A percentile compares a stretch with the other conserved stretches of the same genome.
phyloP scores from a whole-genome alignment of 2,888 invertebrate genomes.

The Nezara viridula region DNA sequence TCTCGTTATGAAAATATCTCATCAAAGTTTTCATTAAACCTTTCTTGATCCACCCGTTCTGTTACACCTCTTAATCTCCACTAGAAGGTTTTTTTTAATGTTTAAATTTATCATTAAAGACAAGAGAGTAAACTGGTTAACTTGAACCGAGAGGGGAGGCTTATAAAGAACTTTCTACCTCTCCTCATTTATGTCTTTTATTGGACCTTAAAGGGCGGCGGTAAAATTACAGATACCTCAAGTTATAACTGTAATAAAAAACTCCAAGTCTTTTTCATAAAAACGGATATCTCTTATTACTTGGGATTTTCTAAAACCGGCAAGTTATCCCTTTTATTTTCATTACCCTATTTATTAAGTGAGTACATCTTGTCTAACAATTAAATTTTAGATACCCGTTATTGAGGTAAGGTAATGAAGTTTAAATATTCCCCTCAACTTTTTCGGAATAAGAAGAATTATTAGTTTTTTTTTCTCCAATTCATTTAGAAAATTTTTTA shows the following conservation, averaged over 20 bases:
- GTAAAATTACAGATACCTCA: constrained; percentile 16
- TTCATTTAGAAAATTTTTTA: too few species aligned
- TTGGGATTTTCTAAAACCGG: neutral
- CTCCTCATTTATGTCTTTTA: constrained; percentile 27
- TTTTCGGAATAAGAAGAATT: neutral
- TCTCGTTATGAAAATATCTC: neutral
- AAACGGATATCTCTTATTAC: neutral
- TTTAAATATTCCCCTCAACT: neutral
- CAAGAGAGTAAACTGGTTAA: constrained; percentile 18
- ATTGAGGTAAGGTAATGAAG: neutral
- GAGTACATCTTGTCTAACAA: neutral
- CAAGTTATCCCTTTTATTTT: neutral
- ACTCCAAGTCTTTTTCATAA: neutral
- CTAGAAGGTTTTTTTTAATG: constrained; percentile 16
- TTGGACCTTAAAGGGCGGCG: neutral
- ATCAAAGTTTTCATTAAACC: constrained; percentile 45
- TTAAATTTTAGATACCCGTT: too few species aligned
- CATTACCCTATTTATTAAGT: neutral
- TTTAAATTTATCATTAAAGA: constrained; percentile 29
- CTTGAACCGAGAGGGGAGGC: neutral
- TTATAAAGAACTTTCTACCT: constrained; percentile 6
- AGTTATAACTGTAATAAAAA: constrained; percentile 29
- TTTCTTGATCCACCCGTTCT: neutral
- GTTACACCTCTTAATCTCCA: constrained; percentile 15
- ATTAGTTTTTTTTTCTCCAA: too few species aligned